Percentiles rank a stretch among this genome's conserved stretches.
Evolutionary conservation across 2,888 invertebrate genomes (phyloP).

Genomic region (Druceiella hillmani): DNA sequence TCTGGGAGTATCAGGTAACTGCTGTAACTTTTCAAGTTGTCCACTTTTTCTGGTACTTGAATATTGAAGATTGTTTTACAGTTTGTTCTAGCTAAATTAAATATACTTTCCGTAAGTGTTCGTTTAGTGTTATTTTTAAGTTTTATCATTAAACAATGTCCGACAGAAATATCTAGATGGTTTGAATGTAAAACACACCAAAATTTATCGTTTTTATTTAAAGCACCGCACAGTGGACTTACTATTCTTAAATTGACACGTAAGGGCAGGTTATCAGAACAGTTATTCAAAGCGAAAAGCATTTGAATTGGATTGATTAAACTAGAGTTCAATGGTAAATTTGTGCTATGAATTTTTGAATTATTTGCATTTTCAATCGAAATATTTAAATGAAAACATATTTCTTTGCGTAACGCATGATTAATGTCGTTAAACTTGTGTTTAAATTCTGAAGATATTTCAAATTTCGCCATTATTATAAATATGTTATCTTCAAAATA

Average conservation of each 20-base stretch:
- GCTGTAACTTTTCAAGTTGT: slow-evolving; percentile 23
- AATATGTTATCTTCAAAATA: slow-evolving; percentile 31
- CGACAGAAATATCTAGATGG: slow-evolving; percentile 29
- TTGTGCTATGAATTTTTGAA: too few relatives aligned
- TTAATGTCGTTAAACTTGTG: slow-evolving; percentile 30
- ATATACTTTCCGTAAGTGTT: slow-evolving; percentile 29
- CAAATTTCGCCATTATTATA: slow-evolving; percentile 32
- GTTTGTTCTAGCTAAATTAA: slow-evolving; percentile 24
- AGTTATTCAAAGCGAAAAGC: too few relatives aligned
- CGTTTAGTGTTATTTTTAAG: slow-evolving; percentile 27
- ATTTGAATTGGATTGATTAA: too few relatives aligned
- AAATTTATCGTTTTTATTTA: slow-evolving; percentile 30
- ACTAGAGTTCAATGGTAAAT: too few relatives aligned
- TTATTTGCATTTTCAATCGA: too few relatives aligned
- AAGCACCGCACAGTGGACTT: slow-evolving; percentile 33
- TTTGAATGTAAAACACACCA: slow-evolving; percentile 34
- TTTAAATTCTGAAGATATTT: slow-evolving; percentile 24
- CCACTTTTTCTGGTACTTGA: slow-evolving; percentile 18
- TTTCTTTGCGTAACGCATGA: slow-evolving; percentile 28
- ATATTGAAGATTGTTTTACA: slow-evolving; percentile 31
- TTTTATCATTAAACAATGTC: too few relatives aligned
- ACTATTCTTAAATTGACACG: slow-evolving; percentile 32
- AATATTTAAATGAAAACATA: slow-evolving; percentile 34
- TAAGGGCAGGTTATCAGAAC: too few relatives aligned
- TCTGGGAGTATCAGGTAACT: slow-evolving; percentile 34